These are phyloP conservation scores for Lasioglossum morio DNA, from an alignment of 2,888 invertebrate genomes.

Conservation along the genomic window DNA sequence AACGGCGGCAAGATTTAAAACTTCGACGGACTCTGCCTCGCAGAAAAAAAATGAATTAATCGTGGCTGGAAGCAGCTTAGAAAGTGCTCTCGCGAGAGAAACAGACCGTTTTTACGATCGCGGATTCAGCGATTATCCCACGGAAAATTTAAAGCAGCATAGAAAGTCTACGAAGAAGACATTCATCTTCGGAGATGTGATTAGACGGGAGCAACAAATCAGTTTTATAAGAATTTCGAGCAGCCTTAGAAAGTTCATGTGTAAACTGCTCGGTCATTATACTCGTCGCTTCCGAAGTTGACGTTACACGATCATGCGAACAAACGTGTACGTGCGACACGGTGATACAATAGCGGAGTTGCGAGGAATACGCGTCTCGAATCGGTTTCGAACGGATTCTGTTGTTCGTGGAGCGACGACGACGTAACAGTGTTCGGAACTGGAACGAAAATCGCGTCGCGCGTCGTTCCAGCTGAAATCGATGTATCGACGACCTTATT, in stretches of 20 bases:
- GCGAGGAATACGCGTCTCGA: constrained; percentile 15
- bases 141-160: neutral
- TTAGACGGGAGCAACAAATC: neutral
- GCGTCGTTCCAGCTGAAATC: constrained; percentile 68
- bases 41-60: neutral
- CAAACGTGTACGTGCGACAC: neutral
- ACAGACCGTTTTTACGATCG: neutral
- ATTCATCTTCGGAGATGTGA: neutral
- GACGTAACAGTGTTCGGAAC: constrained; percentile 33
- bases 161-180: neutral
- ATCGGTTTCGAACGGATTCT: constrained; percentile 7
- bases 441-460: constrained; percentile 55
- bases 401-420: neutral
- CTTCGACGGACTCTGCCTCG: no score
- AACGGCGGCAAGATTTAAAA: neutral
- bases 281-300: neutral
- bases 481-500: constrained; percentile 72
- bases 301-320: neutral
- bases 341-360: neutral
- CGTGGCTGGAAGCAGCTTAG: neutral
- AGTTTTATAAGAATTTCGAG: constrained; percentile 1
- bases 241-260: neutral
- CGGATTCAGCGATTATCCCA: neutral
- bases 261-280: neutral
- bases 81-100: neutral